Percentiles rank a stretch among this genome's conserved stretches.
Conservation (phyloP, 2,888 invertebrate genomes). For the Phania funesta region DNA sequence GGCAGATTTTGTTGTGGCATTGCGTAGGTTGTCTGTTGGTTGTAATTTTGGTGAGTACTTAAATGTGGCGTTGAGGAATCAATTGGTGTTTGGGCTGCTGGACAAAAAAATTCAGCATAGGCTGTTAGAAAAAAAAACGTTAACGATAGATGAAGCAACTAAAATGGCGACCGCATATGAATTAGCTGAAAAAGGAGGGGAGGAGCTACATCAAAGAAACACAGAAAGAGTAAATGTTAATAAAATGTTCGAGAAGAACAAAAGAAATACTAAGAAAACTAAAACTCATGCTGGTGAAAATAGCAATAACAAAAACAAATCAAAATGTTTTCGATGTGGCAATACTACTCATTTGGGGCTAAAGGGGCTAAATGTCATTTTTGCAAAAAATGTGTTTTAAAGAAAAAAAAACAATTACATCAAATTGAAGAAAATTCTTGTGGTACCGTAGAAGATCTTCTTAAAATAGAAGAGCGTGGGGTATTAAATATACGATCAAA, state of each 20-base stretch:
- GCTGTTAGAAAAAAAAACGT: constrained; percentile 46
- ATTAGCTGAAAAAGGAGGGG: constrained; percentile 57
- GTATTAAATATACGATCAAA: constrained; percentile 4
- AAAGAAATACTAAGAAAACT: constrained; percentile 2
- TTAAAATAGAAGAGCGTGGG: constrained; percentile 10
- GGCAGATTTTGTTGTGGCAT: constrained; percentile 15
- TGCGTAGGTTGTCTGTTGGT: constrained; percentile 28
- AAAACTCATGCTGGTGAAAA: neutral
- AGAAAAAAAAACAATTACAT: constrained; percentile 22
- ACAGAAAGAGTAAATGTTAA: constrained; percentile 7
- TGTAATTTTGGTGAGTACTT: constrained; percentile 46
- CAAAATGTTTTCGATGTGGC: constrained; percentile 39
- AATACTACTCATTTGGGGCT: constrained; percentile 29
- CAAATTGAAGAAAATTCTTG: constrained; percentile 13
- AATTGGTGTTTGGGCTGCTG: constrained; percentile 55
- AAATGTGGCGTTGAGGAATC: constrained; percentile 52
- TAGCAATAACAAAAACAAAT: constrained; percentile 7
- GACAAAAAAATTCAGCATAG: constrained; percentile 54
- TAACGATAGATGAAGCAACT: constrained; percentile 51
- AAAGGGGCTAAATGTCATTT: constrained; percentile 18
- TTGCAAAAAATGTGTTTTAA: constrained; percentile 32
- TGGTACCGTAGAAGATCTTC: constrained; percentile 5
- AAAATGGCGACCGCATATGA: constrained; percentile 47
- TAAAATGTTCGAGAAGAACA: constrained; percentile 27
- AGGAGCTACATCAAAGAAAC: constrained; percentile 51